These are phyloP conservation scores for Telenomus remus DNA, from an alignment of 1,140 invertebrate genomes.

Conservation along the genomic window DNA sequence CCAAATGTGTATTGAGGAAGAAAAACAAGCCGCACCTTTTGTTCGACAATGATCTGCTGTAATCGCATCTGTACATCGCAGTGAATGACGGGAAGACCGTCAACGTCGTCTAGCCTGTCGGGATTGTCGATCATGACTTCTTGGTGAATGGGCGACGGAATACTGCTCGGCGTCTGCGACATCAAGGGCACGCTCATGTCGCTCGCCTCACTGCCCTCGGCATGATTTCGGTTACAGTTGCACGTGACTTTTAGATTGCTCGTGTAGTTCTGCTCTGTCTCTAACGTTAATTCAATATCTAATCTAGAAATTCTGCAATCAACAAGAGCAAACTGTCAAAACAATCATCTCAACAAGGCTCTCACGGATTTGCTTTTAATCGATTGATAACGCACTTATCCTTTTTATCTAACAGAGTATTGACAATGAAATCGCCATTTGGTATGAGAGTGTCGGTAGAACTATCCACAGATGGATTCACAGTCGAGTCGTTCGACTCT, in stretches of 20 bases:
- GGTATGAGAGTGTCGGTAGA: slow-evolving; percentile 75
- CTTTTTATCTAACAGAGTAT: slow-evolving; percentile 56
- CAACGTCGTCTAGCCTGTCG: slow-evolving; percentile 78
- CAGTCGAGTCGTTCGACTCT: slow-evolving; percentile 64
- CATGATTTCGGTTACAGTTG: slow-evolving; percentile 61
- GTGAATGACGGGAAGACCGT: slow-evolving; percentile 86
- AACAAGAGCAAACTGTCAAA: slow-evolving; percentile 3
- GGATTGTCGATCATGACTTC: slow-evolving; percentile 69
- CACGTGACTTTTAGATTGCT: slow-evolving; percentile 44
- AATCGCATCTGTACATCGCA: slow-evolving; percentile 87
- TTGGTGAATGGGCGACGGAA: slow-evolving; percentile 71
- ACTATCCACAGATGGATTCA: slow-evolving; percentile 73
- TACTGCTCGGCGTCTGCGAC: slow-evolving; percentile 72
- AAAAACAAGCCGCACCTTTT: slow-evolving; percentile 78
- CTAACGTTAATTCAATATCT: slow-evolving; percentile 57
- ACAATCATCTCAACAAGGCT: neutral
- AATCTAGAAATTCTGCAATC: slow-evolving; percentile 50
- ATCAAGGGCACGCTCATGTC: slow-evolving; percentile 68
- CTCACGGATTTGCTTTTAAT: no score
- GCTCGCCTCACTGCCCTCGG: slow-evolving; percentile 70
- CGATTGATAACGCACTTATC: slow-evolving; percentile 56
- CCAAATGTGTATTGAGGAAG: neutral
- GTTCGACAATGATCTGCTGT: slow-evolving; percentile 85
- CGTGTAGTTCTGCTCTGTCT: slow-evolving; percentile 58
- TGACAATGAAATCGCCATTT: slow-evolving; percentile 64